A percentile compares a stretch with the other conserved stretches of the same genome.
phyloP scores from a whole-genome alignment of 2,888 invertebrate species.

The Chydorus sphaericus region DNA sequence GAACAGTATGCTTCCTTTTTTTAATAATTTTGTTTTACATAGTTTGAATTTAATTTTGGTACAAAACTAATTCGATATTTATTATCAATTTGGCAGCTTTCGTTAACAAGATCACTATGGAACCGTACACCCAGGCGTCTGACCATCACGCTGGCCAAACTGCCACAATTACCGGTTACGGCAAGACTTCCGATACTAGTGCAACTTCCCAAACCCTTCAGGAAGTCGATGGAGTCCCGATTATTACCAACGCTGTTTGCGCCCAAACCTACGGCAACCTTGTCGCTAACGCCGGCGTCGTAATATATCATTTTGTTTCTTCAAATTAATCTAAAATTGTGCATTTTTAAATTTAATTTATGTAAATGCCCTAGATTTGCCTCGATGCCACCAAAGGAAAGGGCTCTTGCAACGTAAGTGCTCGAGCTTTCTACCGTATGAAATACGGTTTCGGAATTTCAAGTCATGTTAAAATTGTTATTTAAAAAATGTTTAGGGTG shows the following conservation, averaged over 20 bases:
- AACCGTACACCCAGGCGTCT: too few relatives aligned
- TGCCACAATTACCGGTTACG: conserved; percentile 5
- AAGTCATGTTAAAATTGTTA: not conserved
- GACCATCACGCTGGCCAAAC: conserved; percentile 3
- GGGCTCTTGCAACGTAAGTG: conserved; percentile 16
- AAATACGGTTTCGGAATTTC: not conserved
- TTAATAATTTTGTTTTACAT: too few relatives aligned
- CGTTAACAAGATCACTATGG: too few relatives aligned
- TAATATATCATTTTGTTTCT: too few relatives aligned
- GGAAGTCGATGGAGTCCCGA: conserved; percentile 5
- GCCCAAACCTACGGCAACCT: conserved; percentile 4
- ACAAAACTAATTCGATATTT: too few relatives aligned
- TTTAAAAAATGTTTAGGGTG: conserved; percentile 21
- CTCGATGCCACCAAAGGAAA: conserved; percentile 13
- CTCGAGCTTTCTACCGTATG: too few relatives aligned
- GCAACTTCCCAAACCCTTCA: conserved; percentile 10
- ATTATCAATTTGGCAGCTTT: too few relatives aligned
- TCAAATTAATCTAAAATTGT: too few relatives aligned
- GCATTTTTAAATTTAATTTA: too few relatives aligned
- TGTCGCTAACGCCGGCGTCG: not conserved
- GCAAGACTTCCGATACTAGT: not conserved
- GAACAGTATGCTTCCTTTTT: too few relatives aligned
- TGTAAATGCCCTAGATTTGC: too few relatives aligned
- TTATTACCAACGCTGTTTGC: conserved; percentile 13
- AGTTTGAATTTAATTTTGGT: too few relatives aligned